A percentile compares a stretch with the other conserved stretches of the same genome.
Conservation (phyloP, 2,888 invertebrate genomes). For the Hipparchia sbordonii region DNA sequence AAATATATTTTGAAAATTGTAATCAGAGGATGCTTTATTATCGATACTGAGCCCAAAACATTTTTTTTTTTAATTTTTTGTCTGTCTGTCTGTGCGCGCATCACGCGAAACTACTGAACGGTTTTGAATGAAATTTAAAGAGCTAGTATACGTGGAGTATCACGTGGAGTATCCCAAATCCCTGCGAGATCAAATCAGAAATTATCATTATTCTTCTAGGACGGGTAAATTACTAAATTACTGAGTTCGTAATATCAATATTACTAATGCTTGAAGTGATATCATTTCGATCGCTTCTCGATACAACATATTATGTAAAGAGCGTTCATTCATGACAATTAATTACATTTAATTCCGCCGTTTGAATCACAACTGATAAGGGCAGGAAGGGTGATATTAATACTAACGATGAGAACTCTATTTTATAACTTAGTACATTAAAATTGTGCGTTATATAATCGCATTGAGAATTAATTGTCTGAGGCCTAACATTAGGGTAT, state of each 20-base stretch:
- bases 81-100: too few relatives aligned
- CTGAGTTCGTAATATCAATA: not conserved
- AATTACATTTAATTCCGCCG: slow-evolving; percentile 18
- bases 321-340: slow-evolving; percentile 19
- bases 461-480: not conserved
- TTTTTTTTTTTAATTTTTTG: too few relatives aligned
- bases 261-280: too few relatives aligned
- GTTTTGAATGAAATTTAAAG: too few relatives aligned
- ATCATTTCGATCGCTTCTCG: slow-evolving; percentile 2
- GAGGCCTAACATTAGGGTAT: not conserved
- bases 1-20: too few relatives aligned
- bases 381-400: slow-evolving; percentile 25
- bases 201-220: too few relatives aligned
- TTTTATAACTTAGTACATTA: not conserved
- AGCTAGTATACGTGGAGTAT: too few relatives aligned
- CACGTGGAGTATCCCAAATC: too few relatives aligned
- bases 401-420: slow-evolving; percentile 16
- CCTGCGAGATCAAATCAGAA: too few relatives aligned
- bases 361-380: slow-evolving; percentile 26
- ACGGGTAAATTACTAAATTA: not conserved
- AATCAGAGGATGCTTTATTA: too few relatives aligned
- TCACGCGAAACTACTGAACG: too few relatives aligned
- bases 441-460: slow-evolving; percentile 5
- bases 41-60: too few relatives aligned
- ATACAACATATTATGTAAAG: slow-evolving; percentile 22